phyloP scores from a whole-genome alignment of 2,797 vertebrate genomes.

The Rhinoraja longicauda region DNA sequence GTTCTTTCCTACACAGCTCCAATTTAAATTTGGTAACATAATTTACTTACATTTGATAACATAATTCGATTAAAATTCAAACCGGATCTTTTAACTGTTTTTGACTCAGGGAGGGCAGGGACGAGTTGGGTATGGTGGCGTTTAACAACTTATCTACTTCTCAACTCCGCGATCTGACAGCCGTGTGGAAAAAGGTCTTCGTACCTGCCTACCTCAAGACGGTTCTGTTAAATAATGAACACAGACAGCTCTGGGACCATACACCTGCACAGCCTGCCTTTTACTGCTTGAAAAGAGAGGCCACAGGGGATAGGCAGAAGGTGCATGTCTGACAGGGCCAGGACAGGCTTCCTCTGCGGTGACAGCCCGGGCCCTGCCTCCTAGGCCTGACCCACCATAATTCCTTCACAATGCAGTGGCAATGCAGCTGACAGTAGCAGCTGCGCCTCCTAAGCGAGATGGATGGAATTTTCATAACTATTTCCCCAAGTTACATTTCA shows the following conservation, averaged over 20 bases:
- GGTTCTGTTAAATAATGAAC: constrained; percentile 87
- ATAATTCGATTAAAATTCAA: background rate
- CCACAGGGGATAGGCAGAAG: constrained; percentile 68
- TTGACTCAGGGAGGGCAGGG: constrained; percentile 42
- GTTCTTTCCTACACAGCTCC: too few species aligned
- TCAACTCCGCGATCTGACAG: constrained; percentile 72
- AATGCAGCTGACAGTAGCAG: constrained; percentile 91
- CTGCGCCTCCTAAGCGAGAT: constrained; percentile 94
- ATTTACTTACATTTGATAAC: too few species aligned
- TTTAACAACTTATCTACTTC: constrained; percentile 56
- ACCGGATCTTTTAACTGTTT: background rate
- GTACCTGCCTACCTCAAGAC: constrained; percentile 80
- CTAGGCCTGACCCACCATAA: constrained; percentile 75
- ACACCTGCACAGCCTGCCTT: constrained; percentile 69
- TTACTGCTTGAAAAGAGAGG: constrained; percentile 56
- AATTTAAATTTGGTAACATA: too few species aligned
- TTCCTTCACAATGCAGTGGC: constrained; percentile 69
- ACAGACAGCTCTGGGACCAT: constrained; percentile 87
- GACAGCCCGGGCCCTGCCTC: constrained; percentile 80
- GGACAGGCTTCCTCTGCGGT: constrained; percentile 75
- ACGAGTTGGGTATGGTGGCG: constrained; percentile 41
- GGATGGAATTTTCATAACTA: constrained; percentile 99
- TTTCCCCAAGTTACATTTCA: constrained; percentile 97
- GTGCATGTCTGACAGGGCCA: constrained; percentile 72
- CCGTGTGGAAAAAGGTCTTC: constrained; percentile 77